Conservation (phyloP, 2,797 vertebrate genomes). For the Anisognathus igniventris region DNA sequence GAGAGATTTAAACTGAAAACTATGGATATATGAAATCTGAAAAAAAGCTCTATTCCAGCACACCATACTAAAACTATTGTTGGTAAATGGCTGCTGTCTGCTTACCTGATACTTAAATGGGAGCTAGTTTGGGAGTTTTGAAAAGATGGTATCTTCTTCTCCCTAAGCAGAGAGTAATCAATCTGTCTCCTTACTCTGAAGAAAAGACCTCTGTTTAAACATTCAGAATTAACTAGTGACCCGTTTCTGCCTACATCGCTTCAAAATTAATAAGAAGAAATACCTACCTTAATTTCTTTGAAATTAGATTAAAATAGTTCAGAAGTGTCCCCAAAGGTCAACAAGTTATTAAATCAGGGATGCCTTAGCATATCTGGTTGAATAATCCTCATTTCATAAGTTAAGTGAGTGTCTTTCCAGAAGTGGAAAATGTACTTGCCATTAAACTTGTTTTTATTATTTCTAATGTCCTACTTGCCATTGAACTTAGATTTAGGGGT, state of each 20-base stretch:
- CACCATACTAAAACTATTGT: neutral
- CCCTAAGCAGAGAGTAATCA: neutral
- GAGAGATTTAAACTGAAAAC: neutral
- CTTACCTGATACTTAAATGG: neutral
- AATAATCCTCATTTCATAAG: neutral
- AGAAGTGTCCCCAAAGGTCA: neutral
- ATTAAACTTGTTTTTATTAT: neutral
- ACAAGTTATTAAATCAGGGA: neutral
- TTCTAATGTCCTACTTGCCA: neutral
- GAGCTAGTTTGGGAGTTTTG: neutral
- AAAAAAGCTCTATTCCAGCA: neutral
- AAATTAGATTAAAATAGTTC: neutral
- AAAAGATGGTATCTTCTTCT: neutral
- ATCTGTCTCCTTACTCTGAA: neutral
- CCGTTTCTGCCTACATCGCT: neutral
- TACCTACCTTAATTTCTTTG: neutral
- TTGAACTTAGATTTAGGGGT: neutral
- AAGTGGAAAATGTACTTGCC: neutral
- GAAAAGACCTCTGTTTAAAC: neutral
- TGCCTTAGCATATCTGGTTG: neutral
- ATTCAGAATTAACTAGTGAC: neutral
- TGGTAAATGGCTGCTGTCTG: neutral
- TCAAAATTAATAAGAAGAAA: neutral
- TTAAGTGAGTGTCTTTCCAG: neutral
- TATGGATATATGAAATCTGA: neutral